Percentiles rank a stretch among this genome's conserved stretches.
phyloP scores from a whole-genome alignment of 2,113 vertebrate species.

The Tapirus terrestris region DNA sequence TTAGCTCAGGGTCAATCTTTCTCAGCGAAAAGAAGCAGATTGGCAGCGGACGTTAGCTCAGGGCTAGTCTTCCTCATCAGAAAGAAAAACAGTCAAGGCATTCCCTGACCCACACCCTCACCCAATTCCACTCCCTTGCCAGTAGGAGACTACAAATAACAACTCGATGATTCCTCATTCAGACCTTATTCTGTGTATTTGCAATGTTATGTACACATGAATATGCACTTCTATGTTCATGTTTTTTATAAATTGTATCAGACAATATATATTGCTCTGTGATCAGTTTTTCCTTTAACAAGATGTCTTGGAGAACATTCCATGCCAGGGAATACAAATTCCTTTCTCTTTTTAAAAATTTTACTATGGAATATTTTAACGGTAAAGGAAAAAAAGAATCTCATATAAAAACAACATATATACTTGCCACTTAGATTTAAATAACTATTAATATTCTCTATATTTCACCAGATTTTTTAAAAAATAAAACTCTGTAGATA shows the following conservation, averaged over 20 bases:
- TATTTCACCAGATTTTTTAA: conserved; percentile 14
- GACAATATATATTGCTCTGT: neutral
- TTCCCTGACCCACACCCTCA: neutral
- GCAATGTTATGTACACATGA: neutral
- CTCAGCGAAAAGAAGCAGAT: too few species aligned
- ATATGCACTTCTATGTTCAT: neutral
- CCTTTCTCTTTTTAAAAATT: neutral
- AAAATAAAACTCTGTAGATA: neutral
- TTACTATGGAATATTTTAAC: neutral
- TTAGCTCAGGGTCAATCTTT: too few species aligned
- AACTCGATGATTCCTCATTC: neutral
- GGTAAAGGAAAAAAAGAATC: neutral
- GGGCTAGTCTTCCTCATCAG: too few species aligned
- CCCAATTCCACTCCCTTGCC: neutral
- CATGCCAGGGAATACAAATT: neutral
- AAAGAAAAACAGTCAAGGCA: neutral
- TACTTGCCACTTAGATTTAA: neutral
- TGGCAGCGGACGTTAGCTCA: too few species aligned
- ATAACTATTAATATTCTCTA: neutral
- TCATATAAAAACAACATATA: neutral
- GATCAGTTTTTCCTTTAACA: neutral
- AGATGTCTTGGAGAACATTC: neutral
- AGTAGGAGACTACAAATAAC: neutral
- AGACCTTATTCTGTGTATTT: neutral
- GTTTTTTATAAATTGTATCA: neutral